These are phyloP conservation scores for Aythya fuligula DNA, from an alignment of 2,797 vertebrate genomes.

Conservation along the genomic window DNA sequence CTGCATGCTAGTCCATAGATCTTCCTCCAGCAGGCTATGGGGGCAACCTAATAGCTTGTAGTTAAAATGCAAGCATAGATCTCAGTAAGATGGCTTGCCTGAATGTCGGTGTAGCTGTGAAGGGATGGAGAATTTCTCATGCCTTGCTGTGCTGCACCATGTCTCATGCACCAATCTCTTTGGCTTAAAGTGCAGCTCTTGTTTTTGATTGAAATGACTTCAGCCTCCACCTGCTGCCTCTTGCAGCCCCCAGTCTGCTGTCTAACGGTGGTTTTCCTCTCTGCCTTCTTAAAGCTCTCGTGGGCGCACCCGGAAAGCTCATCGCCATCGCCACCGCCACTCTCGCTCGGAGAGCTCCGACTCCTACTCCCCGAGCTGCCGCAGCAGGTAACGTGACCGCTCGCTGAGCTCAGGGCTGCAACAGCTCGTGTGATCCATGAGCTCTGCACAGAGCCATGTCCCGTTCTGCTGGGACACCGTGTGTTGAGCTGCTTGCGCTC, in stretches of 20 bases:
- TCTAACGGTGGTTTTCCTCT: not conserved
- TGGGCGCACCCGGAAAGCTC: slow-evolving; percentile 82
- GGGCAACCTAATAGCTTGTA: not conserved
- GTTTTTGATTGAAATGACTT: not conserved
- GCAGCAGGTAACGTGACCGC: slow-evolving; percentile 83
- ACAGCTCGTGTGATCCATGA: not conserved
- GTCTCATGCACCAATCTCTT: not conserved
- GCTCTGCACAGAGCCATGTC: not conserved
- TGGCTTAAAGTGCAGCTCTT: not conserved
- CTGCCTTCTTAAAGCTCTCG: slow-evolving; percentile 82
- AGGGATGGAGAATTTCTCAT: not conserved
- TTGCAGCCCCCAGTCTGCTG: not conserved
- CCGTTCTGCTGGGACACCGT: not conserved
- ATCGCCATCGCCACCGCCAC: slow-evolving; percentile 80
- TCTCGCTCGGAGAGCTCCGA: slow-evolving; percentile 85
- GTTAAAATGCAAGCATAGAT: not conserved
- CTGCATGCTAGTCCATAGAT: not conserved
- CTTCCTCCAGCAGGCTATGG: not conserved
- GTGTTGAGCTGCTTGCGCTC: not conserved
- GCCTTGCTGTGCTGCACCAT: not conserved
- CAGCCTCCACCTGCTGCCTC: not conserved
- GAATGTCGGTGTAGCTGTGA: not conserved
- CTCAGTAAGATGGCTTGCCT: not conserved
- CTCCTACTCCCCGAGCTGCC: slow-evolving; percentile 82
- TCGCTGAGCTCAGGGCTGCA: not conserved